Conservation (phyloP, 2,888 invertebrate species). For the Flabesymbios commensalis region DNA sequence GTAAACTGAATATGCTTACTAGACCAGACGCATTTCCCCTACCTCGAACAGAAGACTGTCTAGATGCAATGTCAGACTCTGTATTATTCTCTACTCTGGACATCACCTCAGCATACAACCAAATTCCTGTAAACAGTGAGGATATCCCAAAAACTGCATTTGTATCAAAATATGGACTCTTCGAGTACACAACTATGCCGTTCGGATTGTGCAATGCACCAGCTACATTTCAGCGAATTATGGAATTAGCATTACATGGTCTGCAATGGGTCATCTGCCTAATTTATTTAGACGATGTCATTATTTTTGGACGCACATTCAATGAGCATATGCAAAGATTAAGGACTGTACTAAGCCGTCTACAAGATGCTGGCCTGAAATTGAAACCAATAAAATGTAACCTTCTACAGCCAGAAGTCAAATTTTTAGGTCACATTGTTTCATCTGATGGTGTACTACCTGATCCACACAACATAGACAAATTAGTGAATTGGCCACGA, state of each 20-base stretch:
- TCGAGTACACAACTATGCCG: no score
- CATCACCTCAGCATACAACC: neutral
- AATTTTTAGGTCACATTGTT: slow-evolving; percentile 26
- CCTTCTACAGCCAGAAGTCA: no score
- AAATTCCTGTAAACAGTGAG: neutral
- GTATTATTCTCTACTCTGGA: neutral
- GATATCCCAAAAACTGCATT: slow-evolving; percentile 5
- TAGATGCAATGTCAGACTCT: neutral
- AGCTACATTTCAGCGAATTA: no score
- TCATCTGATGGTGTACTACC: neutral
- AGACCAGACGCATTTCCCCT: neutral
- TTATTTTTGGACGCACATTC: neutral
- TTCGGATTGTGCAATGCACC: no score
- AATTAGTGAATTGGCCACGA: neutral
- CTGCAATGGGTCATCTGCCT: neutral
- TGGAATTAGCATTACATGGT: no score
- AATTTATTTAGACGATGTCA: slow-evolving; percentile 14
- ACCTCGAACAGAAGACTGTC: neutral
- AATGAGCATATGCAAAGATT: slow-evolving; percentile 29
- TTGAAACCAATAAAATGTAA: slow-evolving; percentile 30
- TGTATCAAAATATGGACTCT: neutral
- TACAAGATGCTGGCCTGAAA: slow-evolving; percentile 15
- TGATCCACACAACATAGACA: neutral
- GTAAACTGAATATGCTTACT: neutral
- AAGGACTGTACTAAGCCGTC: slow-evolving; percentile 20